Evolutionary conservation across 2,888 invertebrate species (phyloP).

Genomic region (Limnephilus lunatus): DNA sequence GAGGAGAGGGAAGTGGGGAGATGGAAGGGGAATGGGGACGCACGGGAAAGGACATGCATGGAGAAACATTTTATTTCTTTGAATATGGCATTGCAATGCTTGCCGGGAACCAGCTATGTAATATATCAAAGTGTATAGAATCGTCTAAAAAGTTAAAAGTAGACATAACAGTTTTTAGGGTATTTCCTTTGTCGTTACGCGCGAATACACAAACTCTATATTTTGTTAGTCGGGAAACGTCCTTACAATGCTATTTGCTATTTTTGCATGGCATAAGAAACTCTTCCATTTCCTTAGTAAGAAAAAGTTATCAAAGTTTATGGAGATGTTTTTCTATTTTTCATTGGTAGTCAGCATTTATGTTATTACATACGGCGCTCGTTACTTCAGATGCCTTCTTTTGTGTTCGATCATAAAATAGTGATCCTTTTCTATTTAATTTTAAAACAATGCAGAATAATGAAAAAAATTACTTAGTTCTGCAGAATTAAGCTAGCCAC

Average conservation of each 20-base stretch:
- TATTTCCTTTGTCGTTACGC: neutral
- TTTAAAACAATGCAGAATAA: neutral
- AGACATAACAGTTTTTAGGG: neutral
- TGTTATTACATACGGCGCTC: neutral
- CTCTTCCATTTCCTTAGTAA: neutral
- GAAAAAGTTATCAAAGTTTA: constrained; percentile 2
- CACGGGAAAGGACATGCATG: too few relatives aligned
- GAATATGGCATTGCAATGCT: too few relatives aligned
- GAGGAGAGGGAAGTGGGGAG: too few relatives aligned
- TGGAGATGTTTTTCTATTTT: neutral
- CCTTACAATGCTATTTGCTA: neutral
- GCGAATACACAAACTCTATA: neutral
- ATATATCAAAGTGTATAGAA: too few relatives aligned
- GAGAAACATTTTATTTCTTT: too few relatives aligned
- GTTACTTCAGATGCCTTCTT: neutral
- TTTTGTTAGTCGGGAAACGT: neutral
- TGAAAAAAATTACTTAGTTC: neutral
- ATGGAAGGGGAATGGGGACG: too few relatives aligned
- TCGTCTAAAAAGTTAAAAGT: neutral
- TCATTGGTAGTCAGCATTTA: neutral
- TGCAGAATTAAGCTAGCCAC: too few relatives aligned
- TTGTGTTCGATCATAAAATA: neutral
- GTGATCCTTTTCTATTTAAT: neutral
- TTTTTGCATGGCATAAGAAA: neutral
- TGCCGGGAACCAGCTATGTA: too few relatives aligned